Evolutionary conservation across 2,797 vertebrate genomes (phyloP), one percentile per base, ranked within the genome.

Genomic region (Phyllotis vaccarum): DNA sequence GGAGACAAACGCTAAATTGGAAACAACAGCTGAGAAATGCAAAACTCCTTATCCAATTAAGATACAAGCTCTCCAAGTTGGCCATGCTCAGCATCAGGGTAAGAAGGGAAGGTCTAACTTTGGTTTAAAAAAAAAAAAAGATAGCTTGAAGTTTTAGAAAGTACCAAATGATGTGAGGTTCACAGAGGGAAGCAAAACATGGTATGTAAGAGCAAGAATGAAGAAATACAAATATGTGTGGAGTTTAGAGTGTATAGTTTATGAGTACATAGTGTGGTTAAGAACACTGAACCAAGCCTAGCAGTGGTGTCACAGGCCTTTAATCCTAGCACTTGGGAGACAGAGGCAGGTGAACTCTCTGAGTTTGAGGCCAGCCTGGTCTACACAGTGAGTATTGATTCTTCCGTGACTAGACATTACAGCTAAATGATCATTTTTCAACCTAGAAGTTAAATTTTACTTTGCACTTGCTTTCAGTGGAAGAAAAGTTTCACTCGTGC

Each of bases 31-130:
- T 93, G 89, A 90, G 79, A 96, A 96, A 94, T 68, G 91, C 64
- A 95, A 93, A 97, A 96, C 89, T 94, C 70, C 86, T 96, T 81
- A 96, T 95, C 72, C 88, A 96, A 0, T 96, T 96, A 92, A 64
- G 89, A 60, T 66, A 37, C 52, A 90, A 68, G 37, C 49, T 81
- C 62, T 46, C 5, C 46, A 72, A 94, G 68, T 91, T 62, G 75
- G 85, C n/a, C 22, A n/a, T 27, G 54, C 22, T 85, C 56, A 17
- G 62, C 54, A 54, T 95, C 60, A 8, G 24, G 49, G n/a, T 0
- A 52, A 66, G 83, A 96, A 95, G 83, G 70, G 78, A 60, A 62
- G 72, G 34, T 72, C 68, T 89, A 56, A 79, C 11, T 64, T 52
- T 76, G 89, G 52, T 89, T 43, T 12, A 74, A 24, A 72, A 60